Base-by-base conservation (phyloP, 2,113 vertebrate species). In the Ptychochromis oligacanthus region DNA sequence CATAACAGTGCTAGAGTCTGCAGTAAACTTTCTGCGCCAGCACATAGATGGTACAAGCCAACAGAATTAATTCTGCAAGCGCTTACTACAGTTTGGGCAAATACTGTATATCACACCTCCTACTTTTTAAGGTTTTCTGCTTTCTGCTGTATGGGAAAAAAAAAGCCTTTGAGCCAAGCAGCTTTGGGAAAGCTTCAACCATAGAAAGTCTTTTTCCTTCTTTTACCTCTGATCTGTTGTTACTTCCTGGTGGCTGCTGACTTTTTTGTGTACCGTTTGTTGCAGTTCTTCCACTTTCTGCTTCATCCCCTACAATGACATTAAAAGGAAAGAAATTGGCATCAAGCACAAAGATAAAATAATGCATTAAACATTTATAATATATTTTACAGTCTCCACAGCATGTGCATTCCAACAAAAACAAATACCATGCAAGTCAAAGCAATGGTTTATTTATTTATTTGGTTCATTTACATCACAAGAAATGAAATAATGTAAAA, bases 211-310 rank as follows among this genome's bases (percentile, higher is more conserved):
- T 1, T 31, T 72, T 40, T 3, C 65, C 46, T 52, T 59, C 13
- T 26, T 24, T 79, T 84, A 97, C 97, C 96, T 96, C 46, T 94
- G 82, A 55, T 87, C 87, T 46, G 90, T 67, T 15, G 95, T 75
- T 76, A 96, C 95, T 4, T 88, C 91, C 90, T 94, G 95, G 60
- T 94, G 90, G 0, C 91, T 89, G 1, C 80, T 13, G 46, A 93
- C 94, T 77, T 75, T 87, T 74, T 95, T 93, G 86, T 59, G 94
- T 13, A 13, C 80, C 1, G 85, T 88, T 75, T 87, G 96, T 87
- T 96, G 95, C 17, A 94, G 77, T 76, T 96, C 95, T 61, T 95
- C 92, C 22, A 91, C 84, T 75, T 92, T 92, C 52, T 57, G 91
- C 84, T 87, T 95, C 65, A 92, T 76, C 54, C 91, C 94, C 75